Evolutionary conservation across 2,797 vertebrate genomes (phyloP).

Genomic region (Numenius phaeopus): DNA sequence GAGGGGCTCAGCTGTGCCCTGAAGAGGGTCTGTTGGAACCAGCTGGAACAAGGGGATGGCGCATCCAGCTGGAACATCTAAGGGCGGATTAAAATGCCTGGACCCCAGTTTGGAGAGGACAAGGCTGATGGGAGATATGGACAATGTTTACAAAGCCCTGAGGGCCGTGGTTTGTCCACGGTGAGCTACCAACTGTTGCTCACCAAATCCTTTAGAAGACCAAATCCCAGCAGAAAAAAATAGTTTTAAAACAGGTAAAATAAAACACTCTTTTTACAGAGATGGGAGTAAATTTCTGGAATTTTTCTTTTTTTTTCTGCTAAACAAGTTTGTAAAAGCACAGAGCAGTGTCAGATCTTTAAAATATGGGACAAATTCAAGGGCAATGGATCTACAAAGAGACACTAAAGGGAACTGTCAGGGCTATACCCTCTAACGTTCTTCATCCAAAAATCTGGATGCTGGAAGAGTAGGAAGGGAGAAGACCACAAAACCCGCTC

Average conservation of each 20-base stretch:
- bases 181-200: background rate
- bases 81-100: background rate
- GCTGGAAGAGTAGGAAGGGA: background rate
- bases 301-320: background rate
- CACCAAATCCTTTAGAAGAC: background rate
- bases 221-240: background rate
- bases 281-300: background rate
- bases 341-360: background rate
- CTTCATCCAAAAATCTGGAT: background rate
- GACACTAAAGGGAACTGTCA: background rate
- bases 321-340: background rate
- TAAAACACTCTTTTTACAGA: background rate
- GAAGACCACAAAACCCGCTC: background rate
- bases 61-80: too few relatives aligned
- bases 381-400: background rate
- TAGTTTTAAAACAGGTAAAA: background rate
- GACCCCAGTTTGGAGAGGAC: background rate
- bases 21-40: accelerated
- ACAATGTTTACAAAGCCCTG: background rate
- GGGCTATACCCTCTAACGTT: background rate
- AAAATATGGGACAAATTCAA: background rate
- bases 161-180: background rate
- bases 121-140: background rate
- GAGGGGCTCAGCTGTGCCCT: background rate
- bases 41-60: background rate